Conservation (phyloP, 2,888 invertebrate species). For the Aspidiotus rigidus region DNA sequence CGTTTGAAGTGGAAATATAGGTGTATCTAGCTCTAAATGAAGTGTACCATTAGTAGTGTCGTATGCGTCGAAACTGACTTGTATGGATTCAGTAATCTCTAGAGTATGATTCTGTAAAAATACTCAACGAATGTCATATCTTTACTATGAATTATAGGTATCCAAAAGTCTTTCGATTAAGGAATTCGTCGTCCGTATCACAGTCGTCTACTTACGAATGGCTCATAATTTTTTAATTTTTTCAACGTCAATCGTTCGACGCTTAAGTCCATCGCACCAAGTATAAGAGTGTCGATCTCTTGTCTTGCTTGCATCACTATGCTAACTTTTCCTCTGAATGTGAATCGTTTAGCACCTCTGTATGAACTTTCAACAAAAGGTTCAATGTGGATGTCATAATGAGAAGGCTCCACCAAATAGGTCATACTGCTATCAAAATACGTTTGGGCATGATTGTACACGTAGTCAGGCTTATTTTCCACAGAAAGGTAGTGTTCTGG, state of each 20-base stretch:
- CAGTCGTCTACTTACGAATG: neutral
- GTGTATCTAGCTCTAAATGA: constrained; percentile 13
- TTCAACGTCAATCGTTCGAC: neutral
- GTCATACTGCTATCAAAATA: too few species aligned
- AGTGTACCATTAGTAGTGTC: constrained; percentile 16
- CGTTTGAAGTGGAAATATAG: constrained; percentile 3
- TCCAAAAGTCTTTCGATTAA: neutral
- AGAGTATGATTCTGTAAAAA: neutral
- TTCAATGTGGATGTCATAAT: neutral
- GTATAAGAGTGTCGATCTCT: neutral
- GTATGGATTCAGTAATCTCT: neutral
- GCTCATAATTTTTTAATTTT: neutral
- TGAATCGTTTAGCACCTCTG: neutral
- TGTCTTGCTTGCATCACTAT: neutral
- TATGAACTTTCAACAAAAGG: neutral
- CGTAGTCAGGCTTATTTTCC: too few species aligned
- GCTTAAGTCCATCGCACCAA: neutral
- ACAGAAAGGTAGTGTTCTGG: too few species aligned
- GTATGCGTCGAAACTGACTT: constrained; percentile 11
- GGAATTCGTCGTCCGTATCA: neutral
- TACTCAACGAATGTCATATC: too few species aligned
- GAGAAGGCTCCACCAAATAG: too few species aligned
- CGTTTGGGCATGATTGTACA: too few species aligned
- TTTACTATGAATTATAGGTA: neutral
- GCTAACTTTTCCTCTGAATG: neutral